A percentile compares a stretch with the other conserved stretches of the same genome.
phyloP scores from a whole-genome alignment of 1,140 invertebrate genomes.

The Coptotermes formosanus region DNA sequence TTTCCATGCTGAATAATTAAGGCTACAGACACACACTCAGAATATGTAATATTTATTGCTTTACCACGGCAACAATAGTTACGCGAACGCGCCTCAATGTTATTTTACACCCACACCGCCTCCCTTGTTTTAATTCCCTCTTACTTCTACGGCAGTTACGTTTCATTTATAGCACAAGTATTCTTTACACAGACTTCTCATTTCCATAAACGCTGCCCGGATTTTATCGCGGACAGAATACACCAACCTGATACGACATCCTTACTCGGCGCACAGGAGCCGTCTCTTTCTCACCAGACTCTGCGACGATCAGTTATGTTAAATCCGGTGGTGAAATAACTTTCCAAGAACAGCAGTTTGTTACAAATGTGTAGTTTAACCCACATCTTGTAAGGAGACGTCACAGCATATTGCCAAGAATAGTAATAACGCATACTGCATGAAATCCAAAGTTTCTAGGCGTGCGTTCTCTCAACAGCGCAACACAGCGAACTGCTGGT shows the following conservation, averaged over 20 bases:
- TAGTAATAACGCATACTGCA: background rate
- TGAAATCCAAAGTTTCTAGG: background rate
- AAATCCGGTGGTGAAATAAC: background rate
- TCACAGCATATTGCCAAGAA: conserved; percentile 12
- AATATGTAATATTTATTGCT: no score
- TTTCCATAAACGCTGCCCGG: background rate
- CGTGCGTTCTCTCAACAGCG: background rate
- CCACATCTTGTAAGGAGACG: conserved; percentile 14
- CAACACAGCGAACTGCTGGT: background rate
- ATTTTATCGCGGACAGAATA: background rate
- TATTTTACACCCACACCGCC: no score
- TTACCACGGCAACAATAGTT: no score
- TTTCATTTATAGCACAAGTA: conserved; percentile 2
- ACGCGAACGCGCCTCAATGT: no score
- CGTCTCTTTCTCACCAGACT: background rate
- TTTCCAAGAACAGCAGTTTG: conserved; percentile 1
- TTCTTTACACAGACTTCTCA: background rate
- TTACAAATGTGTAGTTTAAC: conserved; percentile 7
- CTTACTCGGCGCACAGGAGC: background rate
- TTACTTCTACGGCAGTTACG: background rate
- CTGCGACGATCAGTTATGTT: background rate
- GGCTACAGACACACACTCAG: no score
- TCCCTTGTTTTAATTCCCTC: background rate
- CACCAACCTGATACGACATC: background rate
- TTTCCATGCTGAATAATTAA: no score